Conservation (phyloP, 2,888 invertebrate genomes). For the Cecidostiba fungosa region DNA sequence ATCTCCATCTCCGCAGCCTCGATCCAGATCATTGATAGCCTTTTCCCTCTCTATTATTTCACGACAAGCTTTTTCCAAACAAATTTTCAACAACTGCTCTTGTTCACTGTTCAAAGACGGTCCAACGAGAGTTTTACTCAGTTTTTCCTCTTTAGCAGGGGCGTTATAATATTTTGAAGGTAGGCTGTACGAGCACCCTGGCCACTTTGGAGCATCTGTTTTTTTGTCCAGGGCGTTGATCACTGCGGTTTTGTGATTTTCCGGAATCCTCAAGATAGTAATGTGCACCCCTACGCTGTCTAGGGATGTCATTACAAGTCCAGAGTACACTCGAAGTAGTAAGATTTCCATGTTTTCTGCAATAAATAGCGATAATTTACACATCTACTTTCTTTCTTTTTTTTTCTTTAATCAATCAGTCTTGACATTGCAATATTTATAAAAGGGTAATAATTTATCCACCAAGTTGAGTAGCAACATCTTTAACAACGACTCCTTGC, state of each 20-base stretch:
- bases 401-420: too few species aligned
- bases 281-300: slow-evolving; percentile 91
- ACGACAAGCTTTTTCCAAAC: slow-evolving; percentile 78
- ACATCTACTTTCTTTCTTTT: neutral
- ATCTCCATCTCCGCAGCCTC: slow-evolving; percentile 85
- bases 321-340: slow-evolving; percentile 76
- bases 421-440: too few species aligned
- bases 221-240: slow-evolving; percentile 83
- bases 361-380: neutral
- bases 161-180: slow-evolving; percentile 61
- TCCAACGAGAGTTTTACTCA: slow-evolving; percentile 63
- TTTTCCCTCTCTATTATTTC: slow-evolving; percentile 71
- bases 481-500: slow-evolving; percentile 86
- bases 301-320: slow-evolving; percentile 87
- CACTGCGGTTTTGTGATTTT: slow-evolving; percentile 80
- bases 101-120: slow-evolving; percentile 66
- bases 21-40: slow-evolving; percentile 81
- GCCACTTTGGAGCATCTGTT: slow-evolving; percentile 84
- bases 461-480: slow-evolving; percentile 85
- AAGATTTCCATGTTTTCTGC: slow-evolving; percentile 70
- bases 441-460: slow-evolving; percentile 68
- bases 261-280: slow-evolving; percentile 84
- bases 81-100: slow-evolving; percentile 73
- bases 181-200: slow-evolving; percentile 80
- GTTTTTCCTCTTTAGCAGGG: slow-evolving; percentile 46